phyloP scores from a whole-genome alignment of 2,888 invertebrate species.

The Chrysolina haemoptera region DNA sequence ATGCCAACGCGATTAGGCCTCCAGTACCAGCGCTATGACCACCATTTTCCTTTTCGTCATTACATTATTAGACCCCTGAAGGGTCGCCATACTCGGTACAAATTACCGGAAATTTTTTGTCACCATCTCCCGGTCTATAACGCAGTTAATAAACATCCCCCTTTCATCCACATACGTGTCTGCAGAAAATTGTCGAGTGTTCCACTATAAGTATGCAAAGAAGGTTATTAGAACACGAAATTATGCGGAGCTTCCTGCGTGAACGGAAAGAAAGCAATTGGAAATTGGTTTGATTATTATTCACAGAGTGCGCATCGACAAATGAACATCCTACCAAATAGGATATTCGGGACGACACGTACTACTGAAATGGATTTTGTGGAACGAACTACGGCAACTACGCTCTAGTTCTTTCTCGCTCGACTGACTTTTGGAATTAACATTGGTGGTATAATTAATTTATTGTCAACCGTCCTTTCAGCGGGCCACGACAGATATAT shows the following conservation, averaged over 20 bases:
- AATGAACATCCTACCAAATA: conserved; percentile 52
- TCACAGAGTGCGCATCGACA: conserved; percentile 48
- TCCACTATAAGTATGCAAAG: not conserved
- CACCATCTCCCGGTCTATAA: no score
- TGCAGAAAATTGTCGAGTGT: not conserved
- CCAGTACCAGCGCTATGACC: no score
- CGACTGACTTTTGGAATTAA: not conserved
- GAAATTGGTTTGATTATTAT: conserved; percentile 49
- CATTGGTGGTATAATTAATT: not conserved
- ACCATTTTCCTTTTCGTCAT: no score
- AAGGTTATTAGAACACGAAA: conserved; percentile 23
- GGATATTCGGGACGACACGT: conserved; percentile 52
- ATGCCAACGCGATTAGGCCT: no score
- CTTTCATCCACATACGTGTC: not conserved
- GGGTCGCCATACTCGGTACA: no score
- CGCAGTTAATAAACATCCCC: not conserved
- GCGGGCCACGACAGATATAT: not conserved
- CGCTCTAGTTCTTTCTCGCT: not conserved
- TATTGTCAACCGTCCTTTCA: not conserved
- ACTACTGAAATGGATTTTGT: conserved; percentile 51
- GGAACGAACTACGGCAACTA: conserved; percentile 27
- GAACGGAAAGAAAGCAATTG: conserved; percentile 35
- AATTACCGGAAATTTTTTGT: no score
- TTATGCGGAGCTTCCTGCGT: conserved; percentile 12
- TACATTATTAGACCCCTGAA: no score